These are phyloP conservation scores for Ctenosaura bakeri DNA, from an alignment of 2,797 vertebrate genomes.

Conservation along the genomic window DNA sequence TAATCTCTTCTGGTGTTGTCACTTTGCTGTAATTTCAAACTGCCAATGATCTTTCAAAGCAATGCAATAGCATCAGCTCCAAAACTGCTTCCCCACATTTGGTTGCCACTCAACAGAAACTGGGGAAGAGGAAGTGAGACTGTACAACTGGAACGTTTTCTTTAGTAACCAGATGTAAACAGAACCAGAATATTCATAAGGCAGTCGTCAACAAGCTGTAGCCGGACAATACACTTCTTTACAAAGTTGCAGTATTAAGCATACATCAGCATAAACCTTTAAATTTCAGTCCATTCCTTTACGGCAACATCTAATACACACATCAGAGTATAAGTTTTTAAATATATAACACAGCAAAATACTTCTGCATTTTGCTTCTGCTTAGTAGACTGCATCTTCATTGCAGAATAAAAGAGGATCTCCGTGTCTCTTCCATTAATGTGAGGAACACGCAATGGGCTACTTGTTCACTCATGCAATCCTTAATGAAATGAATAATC, in stretches of 20 bases:
- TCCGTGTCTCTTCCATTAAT: constrained; percentile 13
- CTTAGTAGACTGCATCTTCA: not conserved
- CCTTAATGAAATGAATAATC: constrained; percentile 71
- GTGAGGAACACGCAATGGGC: constrained; percentile 18
- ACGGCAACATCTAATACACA: not conserved
- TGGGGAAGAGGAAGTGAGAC: not conserved
- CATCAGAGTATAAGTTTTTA: not conserved
- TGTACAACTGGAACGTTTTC: constrained; percentile 29
- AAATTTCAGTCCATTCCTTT: constrained; percentile 9
- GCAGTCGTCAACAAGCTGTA: constrained; percentile 39
- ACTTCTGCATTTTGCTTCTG: constrained; percentile 17
- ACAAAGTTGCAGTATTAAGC: constrained; percentile 15
- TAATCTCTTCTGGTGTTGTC: constrained; percentile 45
- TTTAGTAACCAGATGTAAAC: constrained; percentile 20
- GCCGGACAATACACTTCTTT: rapidly evolving
- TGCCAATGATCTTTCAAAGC: constrained; percentile 47
- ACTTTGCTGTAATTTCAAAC: constrained; percentile 41
- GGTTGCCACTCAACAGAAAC: constrained; percentile 17
- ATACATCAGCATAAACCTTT: not conserved
- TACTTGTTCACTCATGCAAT: constrained; percentile 57
- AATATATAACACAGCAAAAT: not conserved
- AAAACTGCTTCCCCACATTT: not conserved
- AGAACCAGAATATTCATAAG: constrained; percentile 26
- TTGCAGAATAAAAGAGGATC: constrained; percentile 40
- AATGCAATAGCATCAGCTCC: constrained; percentile 13